These are phyloP conservation scores for Dynastes hyllus DNA, from an alignment of 2,888 invertebrate genomes.

Conservation along the genomic window DNA sequence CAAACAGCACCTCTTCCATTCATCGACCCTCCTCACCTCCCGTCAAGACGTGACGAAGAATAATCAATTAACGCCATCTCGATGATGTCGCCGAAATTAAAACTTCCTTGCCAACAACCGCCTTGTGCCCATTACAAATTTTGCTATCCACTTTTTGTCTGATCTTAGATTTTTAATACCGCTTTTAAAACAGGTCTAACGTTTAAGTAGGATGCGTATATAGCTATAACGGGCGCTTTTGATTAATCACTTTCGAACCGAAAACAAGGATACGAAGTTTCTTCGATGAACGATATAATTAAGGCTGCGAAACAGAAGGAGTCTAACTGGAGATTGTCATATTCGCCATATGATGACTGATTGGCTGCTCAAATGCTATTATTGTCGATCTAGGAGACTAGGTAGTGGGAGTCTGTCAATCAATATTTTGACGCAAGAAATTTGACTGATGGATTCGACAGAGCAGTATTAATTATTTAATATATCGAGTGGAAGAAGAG, in stretches of 20 bases:
- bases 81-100: conserved; percentile 21
- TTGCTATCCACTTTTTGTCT: no score
- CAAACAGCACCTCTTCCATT: conserved; percentile 5
- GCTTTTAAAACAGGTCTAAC: neutral
- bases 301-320: neutral
- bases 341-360: no score
- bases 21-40: neutral
- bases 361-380: no score
- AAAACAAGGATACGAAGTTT: conserved; percentile 20
- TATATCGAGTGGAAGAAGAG: neutral
- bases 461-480: conserved; percentile 16
- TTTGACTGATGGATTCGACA: conserved; percentile 28
- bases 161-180: no score
- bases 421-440: neutral
- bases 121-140: neutral
- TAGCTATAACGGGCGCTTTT: neutral
- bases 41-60: conserved; percentile 22
- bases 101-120: conserved; percentile 1
- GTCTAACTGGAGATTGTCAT: neutral
- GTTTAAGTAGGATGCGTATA: no score
- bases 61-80: conserved; percentile 36
- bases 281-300: conserved; percentile 26
- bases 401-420: neutral
- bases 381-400: no score
- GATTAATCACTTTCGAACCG: conserved; percentile 24